Percentiles rank a stretch among this genome's conserved stretches.
phyloP scores from a whole-genome alignment of 2,113 vertebrate species.

The Larimichthys polyactis region DNA sequence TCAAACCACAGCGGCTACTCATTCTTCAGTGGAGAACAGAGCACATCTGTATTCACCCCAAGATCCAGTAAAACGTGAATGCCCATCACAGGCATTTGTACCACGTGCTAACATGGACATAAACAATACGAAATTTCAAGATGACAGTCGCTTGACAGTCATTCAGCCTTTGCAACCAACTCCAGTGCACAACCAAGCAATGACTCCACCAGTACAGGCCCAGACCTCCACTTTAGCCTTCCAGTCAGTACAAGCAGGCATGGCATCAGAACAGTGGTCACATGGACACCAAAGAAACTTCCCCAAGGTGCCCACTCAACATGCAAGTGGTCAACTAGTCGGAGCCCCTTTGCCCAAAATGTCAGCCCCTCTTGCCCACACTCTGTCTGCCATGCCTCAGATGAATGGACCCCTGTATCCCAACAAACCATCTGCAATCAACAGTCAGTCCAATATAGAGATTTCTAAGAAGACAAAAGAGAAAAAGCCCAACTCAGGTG shows the following conservation, averaged over 20 bases:
- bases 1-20: background rate
- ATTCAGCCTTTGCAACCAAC: conserved; percentile 45
- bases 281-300: background rate
- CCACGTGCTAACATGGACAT: background rate
- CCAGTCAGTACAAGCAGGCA: too few species aligned
- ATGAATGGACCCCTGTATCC: background rate
- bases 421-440: conserved; percentile 45
- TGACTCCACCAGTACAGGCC: too few species aligned
- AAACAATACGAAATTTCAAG: conserved; percentile 13
- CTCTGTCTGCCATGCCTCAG: conserved; percentile 11
- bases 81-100: conserved; percentile 23
- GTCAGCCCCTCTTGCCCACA: background rate
- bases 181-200: too few species aligned
- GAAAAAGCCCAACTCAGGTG: conserved; percentile 84
- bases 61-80: conserved; percentile 25
- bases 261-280: too few species aligned
- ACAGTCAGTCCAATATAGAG: conserved; percentile 58
- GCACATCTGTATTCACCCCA: background rate
- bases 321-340: background rate
- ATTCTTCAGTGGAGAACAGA: background rate
- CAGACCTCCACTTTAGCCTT: too few species aligned
- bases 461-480: conserved; percentile 84
- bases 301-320: conserved; percentile 13
- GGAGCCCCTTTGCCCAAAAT: conserved; percentile 20
- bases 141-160: conserved; percentile 35